A percentile compares a stretch with the other conserved stretches of the same genome.
These are phyloP conservation scores for Subanguina moxae DNA, from an alignment of 1,140 invertebrate genomes.

Conservation along the genomic window DNA sequence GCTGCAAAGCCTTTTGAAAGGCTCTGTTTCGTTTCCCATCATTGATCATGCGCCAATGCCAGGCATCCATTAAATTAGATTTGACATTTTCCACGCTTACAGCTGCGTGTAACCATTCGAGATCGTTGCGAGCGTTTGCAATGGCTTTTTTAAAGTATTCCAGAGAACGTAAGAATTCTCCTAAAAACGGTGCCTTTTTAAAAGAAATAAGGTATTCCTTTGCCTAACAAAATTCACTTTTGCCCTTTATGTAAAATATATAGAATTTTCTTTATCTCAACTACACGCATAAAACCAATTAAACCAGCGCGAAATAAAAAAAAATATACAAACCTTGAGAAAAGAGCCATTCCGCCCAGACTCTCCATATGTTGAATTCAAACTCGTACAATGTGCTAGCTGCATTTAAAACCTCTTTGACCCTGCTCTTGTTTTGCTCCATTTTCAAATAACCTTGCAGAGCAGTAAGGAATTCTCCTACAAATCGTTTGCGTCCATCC, in stretches of 20 bases:
- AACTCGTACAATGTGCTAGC: conserved; percentile 4
- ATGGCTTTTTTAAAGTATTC: conserved; percentile 20
- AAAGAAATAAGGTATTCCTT: too few species aligned
- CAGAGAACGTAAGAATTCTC: conserved; percentile 19
- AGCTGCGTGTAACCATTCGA: conserved; percentile 27
- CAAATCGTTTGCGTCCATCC: background rate
- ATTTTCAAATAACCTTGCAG: background rate
- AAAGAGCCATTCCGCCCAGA: conserved; percentile 11
- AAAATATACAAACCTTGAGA: background rate
- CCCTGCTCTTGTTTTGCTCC: background rate
- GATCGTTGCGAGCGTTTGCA: conserved; percentile 8
- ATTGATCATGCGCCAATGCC: conserved; percentile 35
- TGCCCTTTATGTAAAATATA: too few species aligned
- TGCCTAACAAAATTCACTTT: too few species aligned
- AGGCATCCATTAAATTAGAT: conserved; percentile 28
- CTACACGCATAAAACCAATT: too few species aligned
- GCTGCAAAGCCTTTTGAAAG: conserved; percentile 4
- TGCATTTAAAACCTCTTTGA: conserved; percentile 5
- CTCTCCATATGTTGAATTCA: background rate
- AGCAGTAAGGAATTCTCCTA: conserved; percentile 6
- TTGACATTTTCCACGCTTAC: conserved; percentile 26
- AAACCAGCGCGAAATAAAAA: too few species aligned
- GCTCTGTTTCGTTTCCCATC: conserved; percentile 18
- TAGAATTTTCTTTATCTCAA: too few species aligned
- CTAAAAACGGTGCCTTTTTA: too few species aligned